These are phyloP conservation scores for Macrochelys suwanniensis DNA, from an alignment of 2,797 vertebrate genomes.

Conservation along the genomic window DNA sequence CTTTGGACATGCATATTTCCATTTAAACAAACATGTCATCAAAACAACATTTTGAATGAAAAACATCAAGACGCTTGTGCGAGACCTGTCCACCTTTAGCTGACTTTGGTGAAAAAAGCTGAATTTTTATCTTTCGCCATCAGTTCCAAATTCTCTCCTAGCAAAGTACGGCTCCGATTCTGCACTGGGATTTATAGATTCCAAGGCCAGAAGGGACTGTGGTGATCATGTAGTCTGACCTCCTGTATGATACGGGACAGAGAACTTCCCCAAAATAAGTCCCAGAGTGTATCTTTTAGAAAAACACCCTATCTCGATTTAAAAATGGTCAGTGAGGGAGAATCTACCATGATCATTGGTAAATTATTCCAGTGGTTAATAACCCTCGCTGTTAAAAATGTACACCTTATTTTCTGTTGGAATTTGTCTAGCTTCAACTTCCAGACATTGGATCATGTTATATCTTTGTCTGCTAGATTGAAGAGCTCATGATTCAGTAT, in stretches of 20 bases:
- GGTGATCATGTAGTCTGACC: background rate
- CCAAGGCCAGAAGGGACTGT: background rate
- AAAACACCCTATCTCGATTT: background rate
- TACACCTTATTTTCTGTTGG: background rate
- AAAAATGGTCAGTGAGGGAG: background rate
- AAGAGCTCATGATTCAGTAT: background rate
- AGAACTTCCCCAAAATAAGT: background rate
- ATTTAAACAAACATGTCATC: background rate
- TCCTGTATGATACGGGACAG: background rate
- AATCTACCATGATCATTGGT: background rate
- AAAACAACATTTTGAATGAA: background rate
- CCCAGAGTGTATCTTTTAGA: background rate
- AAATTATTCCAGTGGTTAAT: background rate
- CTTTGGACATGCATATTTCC: background rate
- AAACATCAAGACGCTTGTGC: background rate
- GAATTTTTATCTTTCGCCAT: background rate
- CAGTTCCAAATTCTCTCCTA: background rate
- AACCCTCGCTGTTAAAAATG: background rate
- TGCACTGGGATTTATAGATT: background rate
- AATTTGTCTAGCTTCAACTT: background rate
- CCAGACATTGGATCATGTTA: background rate
- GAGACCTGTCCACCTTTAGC: background rate
- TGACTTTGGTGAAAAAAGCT: background rate
- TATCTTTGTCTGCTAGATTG: background rate
- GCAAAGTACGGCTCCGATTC: background rate